A percentile compares a stretch with the other conserved stretches of the same genome.
These are phyloP conservation scores for Quadroppia sp. DNA, from an alignment of 2,888 invertebrate genomes.

Conservation along the genomic window DNA sequence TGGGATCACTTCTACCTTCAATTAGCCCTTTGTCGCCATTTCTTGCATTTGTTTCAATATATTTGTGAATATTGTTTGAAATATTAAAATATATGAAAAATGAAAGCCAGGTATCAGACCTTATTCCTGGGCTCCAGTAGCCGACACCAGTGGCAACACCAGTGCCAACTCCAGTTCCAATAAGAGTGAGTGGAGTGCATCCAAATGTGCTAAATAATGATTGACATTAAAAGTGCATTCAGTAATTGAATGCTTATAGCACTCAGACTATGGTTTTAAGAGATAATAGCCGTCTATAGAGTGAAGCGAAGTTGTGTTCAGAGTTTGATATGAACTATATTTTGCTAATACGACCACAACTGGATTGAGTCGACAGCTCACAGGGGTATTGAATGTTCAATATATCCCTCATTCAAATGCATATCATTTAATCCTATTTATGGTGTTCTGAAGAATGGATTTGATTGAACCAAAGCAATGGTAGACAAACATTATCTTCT, in stretches of 20 bases:
- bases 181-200: neutral
- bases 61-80: no score
- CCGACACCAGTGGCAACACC: neutral
- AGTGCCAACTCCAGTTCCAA: neutral
- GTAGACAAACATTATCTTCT: constrained; percentile 5
- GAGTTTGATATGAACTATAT: neutral
- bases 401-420: neutral
- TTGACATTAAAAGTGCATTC: constrained; percentile 21
- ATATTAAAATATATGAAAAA: no score
- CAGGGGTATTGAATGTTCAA: neutral
- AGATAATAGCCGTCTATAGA: constrained; percentile 13
- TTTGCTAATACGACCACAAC: constrained; percentile 7
- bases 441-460: neutral
- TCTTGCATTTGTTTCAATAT: no score
- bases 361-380: neutral
- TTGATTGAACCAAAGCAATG: neutral
- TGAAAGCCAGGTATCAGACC: no score
- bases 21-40: no score
- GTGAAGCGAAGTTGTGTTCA: neutral
- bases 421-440: neutral
- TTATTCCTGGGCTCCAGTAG: neutral
- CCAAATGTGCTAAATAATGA: constrained; percentile 11
- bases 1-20: no score
- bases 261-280: neutral
- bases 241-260: constrained; percentile 17